Evolutionary conservation across 37 sponge, comb jelly and placozoan genomes (phyloP), one percentile per base, ranked within the genome.

Genomic region (Halichondria panicea): DNA sequence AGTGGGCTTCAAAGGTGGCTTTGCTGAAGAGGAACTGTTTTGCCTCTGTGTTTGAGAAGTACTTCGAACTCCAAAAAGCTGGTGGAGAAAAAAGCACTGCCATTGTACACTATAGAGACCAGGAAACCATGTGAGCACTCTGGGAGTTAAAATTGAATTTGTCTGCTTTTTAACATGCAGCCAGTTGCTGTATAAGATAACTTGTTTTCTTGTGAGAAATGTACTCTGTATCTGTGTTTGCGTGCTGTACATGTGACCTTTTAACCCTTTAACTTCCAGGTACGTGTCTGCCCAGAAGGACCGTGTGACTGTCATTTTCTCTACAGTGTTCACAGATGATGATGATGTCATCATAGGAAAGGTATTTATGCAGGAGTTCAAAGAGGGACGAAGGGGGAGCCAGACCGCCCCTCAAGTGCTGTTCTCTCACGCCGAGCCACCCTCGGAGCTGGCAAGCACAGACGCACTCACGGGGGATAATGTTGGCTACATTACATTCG

Each of bases 281-380:
- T 96, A 95, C 64, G 94, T 97, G 39, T 87, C 92, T 0, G 99
- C 99, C 21, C 75, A 89, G 70, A 89, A 92, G 74, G 99, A 97
- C 64, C 84, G 99, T 22, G 95, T 97, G 30, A 95, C 95, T 34
- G 95, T 95, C 63, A 95, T 97, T 33, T 97, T 97, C 87, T 91
- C 92, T 48, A 97, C 99, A 0, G 62, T 95, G 27, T 97, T 97
- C 86, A 89, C 74, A 43, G 99, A 97, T 53, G 96, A 95, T 48
- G 95, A 97, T 76, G 99, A 97, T 56, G 72, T 97, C 60, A 66
- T 97, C 40, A 89, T 97, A 50, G 95, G 99, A 21, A 97, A 97
- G 76, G 95, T 97, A 31, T 91, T 93, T 77, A 91, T 97, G 94
- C 96, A 95, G 85, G 97, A 96, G 84, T 96, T 96, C 83, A 91